Percentiles rank a stretch among this genome's conserved stretches.
These are phyloP conservation scores for Chelonia mydas DNA, from an alignment of 2,797 vertebrate species.

Conservation along the genomic window DNA sequence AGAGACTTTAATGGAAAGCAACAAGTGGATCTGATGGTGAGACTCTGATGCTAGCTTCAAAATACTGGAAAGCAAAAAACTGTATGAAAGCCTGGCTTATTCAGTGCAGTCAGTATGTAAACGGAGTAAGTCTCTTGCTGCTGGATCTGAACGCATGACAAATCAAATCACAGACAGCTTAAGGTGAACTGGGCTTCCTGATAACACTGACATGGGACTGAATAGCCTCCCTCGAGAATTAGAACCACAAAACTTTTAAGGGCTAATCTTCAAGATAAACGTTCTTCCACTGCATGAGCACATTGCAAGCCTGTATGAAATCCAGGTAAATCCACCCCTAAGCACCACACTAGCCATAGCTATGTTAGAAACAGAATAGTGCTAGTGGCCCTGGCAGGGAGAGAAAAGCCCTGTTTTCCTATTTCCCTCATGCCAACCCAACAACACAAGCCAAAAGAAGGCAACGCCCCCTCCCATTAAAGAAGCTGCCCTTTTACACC, in stretches of 20 bases:
- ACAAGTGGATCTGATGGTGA: too few species aligned
- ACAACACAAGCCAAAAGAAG: not conserved
- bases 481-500: not conserved
- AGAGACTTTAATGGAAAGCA: too few species aligned
- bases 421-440: conserved; percentile 13
- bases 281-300: not conserved
- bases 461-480: not conserved
- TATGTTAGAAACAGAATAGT: not conserved
- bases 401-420: not conserved
- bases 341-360: not conserved
- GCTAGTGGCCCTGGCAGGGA: not conserved
- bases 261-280: not conserved
- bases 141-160: too few species aligned
- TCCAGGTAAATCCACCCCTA: not conserved
- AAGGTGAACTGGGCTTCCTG: too few species aligned
- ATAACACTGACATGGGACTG: too few species aligned
- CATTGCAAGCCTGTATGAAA: not conserved
- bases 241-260: not conserved
- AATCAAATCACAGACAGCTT: too few species aligned
- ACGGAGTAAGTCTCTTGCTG: too few species aligned
- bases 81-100: too few species aligned
- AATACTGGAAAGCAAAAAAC: too few species aligned
- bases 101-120: too few species aligned
- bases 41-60: too few species aligned
- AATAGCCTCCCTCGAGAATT: too few species aligned